Percentiles rank a stretch among this genome's conserved stretches.
These are phyloP conservation scores for Istiophorus platypterus DNA, from an alignment of 2,113 vertebrate species.

Conservation along the genomic window DNA sequence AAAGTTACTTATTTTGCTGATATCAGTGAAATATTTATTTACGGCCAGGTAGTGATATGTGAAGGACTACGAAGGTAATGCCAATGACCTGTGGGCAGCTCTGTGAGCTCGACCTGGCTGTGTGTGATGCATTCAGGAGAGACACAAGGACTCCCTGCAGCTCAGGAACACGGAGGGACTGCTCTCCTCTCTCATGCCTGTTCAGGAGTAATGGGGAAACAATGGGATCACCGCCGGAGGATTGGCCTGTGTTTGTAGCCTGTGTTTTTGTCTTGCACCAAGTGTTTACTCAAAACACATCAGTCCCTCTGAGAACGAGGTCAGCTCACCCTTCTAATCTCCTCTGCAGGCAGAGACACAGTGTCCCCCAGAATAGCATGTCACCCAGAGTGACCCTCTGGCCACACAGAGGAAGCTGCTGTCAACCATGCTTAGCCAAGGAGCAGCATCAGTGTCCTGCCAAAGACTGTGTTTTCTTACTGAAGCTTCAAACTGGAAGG, in stretches of 20 bases:
- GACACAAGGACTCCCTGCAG: slow-evolving; percentile 63
- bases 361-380: slow-evolving; percentile 63
- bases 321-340: slow-evolving; percentile 72
- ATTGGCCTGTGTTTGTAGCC: slow-evolving; percentile 65
- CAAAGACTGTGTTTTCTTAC: slow-evolving; percentile 52
- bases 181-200: slow-evolving; percentile 63
- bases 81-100: slow-evolving; percentile 24
- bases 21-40: background rate
- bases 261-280: slow-evolving; percentile 77
- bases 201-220: slow-evolving; percentile 74
- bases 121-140: slow-evolving; percentile 35
- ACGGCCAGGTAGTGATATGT: background rate
- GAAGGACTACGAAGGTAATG: slow-evolving; percentile 10
- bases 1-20: background rate
- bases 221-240: slow-evolving; percentile 68
- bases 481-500: slow-evolving; percentile 29
- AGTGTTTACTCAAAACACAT: slow-evolving; percentile 82
- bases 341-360: slow-evolving; percentile 67
- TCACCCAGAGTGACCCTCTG: slow-evolving; percentile 76
- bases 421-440: slow-evolving; percentile 66
- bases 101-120: slow-evolving; percentile 13
- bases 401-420: slow-evolving; percentile 70
- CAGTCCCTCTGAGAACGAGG: slow-evolving; percentile 74
- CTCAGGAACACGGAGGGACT: slow-evolving; percentile 52
- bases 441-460: slow-evolving; percentile 52